Evolutionary conservation across 2,888 invertebrate species (phyloP), one percentile per base, ranked within the genome.

Genomic region (Pterobdella sp.): DNA sequence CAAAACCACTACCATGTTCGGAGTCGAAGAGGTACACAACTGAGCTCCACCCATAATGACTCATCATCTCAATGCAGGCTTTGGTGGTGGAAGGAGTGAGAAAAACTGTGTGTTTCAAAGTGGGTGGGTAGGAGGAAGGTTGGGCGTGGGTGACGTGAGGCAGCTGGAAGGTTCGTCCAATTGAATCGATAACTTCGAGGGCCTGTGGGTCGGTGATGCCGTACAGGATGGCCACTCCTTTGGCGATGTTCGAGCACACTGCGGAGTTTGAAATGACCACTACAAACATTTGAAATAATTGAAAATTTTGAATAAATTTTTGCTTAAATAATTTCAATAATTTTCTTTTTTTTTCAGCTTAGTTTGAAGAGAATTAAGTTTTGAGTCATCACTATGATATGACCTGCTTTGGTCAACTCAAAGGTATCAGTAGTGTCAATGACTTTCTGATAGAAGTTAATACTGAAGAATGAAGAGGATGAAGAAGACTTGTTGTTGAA

Each of bases 41-140:
- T 82, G 89, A 89, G 79, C 88, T 88, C 94, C 94, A 94, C 67
- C 90, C 90, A 84, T 96, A 96, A 85, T 91, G 90, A 77, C 90
- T 88, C 80, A 97, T 92, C 74, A 94, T 91, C 85, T 95, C 95
- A 79, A 94, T 91, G 82, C 97, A 91, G 74, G 96, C 94, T 81
- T 90, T 90, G 84, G 94, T 93, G 85, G 94, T 94, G 85, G 95
- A 92, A 56, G 96, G 96, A 76, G 94, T 88, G 90, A 97, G 90
- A 84, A 79, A 78, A 65, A 82, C 52, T 1, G 72, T 67, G 64
- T 67, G 75, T 14, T 66, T 70, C 26, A 60, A 65, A 4, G 49
- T 14, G 68, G 37, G 37, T 26, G 42, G 32, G 60, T n/a, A n/a
- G 10, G 64, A 35, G 2, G 64, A 35, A 0, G 68, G 72, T 1